A percentile compares a stretch with the other conserved stretches of the same genome.
Evolutionary conservation across 2,797 vertebrate species (phyloP).

Genomic region (Lagodon rhomboides): DNA sequence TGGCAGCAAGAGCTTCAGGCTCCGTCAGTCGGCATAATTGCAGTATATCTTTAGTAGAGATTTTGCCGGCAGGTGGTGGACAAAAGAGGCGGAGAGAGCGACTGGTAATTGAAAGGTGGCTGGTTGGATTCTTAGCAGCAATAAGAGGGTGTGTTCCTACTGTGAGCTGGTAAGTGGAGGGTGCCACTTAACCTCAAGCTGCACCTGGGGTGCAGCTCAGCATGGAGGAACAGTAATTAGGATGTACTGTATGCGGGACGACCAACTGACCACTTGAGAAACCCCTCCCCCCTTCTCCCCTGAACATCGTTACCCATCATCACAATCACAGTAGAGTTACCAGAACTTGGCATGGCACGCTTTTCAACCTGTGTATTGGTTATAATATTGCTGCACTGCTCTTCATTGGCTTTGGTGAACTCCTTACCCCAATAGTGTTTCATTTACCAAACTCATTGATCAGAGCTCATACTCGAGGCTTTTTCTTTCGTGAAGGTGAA

Average conservation of each 20-base stretch:
- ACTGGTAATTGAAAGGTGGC: constrained; percentile 41
- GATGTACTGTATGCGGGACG: not conserved
- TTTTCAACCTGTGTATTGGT: not conserved
- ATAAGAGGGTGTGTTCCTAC: constrained; percentile 17
- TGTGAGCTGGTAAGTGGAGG: constrained; percentile 26
- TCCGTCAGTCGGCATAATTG: constrained; percentile 63
- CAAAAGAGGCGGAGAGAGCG: constrained; percentile 14
- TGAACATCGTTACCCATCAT: not conserved
- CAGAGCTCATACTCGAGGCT: not conserved
- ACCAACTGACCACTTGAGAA: constrained; percentile 11
- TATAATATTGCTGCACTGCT: not conserved
- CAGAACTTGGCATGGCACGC: not conserved
- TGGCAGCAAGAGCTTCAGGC: constrained; percentile 21
- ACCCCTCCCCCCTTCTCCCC: not conserved
- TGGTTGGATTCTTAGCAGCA: constrained; percentile 30
- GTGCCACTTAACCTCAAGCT: constrained; percentile 8
- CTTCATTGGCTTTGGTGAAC: not conserved
- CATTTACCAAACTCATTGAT: too few relatives aligned
- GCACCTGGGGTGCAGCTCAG: not conserved
- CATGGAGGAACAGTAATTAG: not conserved
- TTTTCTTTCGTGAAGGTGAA: too few relatives aligned
- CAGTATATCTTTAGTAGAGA: constrained; percentile 41
- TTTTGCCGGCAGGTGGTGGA: constrained; percentile 32
- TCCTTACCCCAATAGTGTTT: too few relatives aligned
- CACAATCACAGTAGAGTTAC: constrained; percentile 2